A percentile compares a stretch with the other conserved stretches of the same genome.
phyloP scores from a whole-genome alignment of 2,113 vertebrate species.

The Sapayoa aenigma region DNA sequence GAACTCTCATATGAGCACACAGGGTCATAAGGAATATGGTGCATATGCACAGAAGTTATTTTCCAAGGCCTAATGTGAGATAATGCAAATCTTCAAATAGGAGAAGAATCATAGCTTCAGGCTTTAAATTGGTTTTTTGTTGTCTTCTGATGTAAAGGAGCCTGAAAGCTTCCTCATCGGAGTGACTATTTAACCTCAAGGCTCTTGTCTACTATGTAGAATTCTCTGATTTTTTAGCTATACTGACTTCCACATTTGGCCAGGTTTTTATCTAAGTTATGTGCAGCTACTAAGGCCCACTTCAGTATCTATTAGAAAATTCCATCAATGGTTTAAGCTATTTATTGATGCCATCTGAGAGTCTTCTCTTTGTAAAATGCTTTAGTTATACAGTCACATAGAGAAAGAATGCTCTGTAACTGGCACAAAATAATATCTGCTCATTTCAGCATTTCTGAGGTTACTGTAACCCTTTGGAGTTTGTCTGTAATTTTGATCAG shows the following conservation, averaged over 20 bases:
- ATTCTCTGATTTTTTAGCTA: background rate
- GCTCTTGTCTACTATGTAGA: background rate
- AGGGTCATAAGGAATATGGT: background rate
- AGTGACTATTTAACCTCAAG: constrained; percentile 18
- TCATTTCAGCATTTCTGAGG: background rate
- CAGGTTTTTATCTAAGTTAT: background rate
- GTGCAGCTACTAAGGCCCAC: background rate
- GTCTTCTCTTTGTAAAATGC: background rate
- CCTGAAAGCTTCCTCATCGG: background rate
- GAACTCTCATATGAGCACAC: background rate
- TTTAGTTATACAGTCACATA: background rate
- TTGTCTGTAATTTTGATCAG: background rate
- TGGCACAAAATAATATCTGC: background rate
- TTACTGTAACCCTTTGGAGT: background rate
- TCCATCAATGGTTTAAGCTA: background rate
- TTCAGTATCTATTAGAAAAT: background rate
- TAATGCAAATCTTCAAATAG: background rate
- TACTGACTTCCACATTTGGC: background rate
- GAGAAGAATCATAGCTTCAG: background rate
- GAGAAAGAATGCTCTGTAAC: background rate
- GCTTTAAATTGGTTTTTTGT: background rate
- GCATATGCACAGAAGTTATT: background rate
- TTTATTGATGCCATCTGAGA: background rate
- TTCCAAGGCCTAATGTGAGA: background rate
- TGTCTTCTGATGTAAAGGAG: background rate